Conservation (phyloP, 2,888 invertebrate genomes). For the Drosophila recens region DNA sequence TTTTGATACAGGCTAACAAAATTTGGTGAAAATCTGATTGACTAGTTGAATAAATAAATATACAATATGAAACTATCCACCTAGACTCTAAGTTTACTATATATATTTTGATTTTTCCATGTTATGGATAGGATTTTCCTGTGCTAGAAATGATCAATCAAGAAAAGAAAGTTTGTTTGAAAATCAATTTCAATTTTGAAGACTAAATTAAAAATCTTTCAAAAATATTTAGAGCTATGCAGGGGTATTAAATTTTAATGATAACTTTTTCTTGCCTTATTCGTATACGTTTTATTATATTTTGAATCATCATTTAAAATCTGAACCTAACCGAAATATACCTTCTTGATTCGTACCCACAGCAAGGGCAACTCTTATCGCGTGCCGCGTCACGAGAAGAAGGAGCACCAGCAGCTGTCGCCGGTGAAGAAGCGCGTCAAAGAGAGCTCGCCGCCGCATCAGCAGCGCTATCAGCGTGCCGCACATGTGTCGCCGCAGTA, state of each 20-base stretch:
- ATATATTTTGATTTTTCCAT: too few relatives aligned
- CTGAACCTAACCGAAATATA: not conserved
- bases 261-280: not conserved
- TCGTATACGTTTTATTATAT: not conserved
- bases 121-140: too few relatives aligned
- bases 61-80: too few relatives aligned
- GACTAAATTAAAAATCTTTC: not conserved
- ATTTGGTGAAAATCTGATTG: too few relatives aligned
- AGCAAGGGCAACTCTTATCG: conserved; percentile 85
- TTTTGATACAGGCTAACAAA: too few relatives aligned
- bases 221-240: too few relatives aligned
- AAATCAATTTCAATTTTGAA: too few relatives aligned
- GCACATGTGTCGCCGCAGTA: conserved; percentile 85
- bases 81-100: too few relatives aligned
- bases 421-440: conserved; percentile 99
- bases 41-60: too few relatives aligned
- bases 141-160: too few relatives aligned
- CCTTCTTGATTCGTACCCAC: not conserved
- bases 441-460: conserved; percentile 95
- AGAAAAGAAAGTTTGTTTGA: too few relatives aligned
- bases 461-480: conserved; percentile 85
- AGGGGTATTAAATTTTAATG: not conserved
- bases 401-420: conserved; percentile 95
- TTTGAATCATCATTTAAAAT: not conserved
- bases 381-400: conserved; percentile 89